A percentile compares a stretch with the other conserved stretches of the same genome.
Conservation (phyloP, 2,113 vertebrate genomes). For the Seriola rivoliana region DNA sequence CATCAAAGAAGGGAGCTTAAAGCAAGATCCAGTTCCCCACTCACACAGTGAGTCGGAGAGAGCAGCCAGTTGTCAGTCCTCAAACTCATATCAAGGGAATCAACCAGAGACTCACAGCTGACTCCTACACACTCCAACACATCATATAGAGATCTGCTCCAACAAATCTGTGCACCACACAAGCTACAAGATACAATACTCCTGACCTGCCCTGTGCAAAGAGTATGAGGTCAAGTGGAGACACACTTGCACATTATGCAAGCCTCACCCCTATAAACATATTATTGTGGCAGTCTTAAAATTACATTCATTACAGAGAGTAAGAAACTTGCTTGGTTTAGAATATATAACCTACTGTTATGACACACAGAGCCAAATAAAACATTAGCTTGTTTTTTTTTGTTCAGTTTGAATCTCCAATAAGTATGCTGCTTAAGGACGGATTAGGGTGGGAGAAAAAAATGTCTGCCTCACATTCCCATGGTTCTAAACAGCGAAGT, state of each 20-base stretch:
- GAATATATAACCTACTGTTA: too few species aligned
- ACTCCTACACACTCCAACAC: constrained; percentile 49
- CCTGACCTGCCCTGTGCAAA: not conserved
- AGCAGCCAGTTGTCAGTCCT: constrained; percentile 42
- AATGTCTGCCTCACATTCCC: constrained; percentile 77
- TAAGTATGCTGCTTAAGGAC: constrained; percentile 10
- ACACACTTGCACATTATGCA: not conserved
- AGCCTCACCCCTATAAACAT: not conserved
- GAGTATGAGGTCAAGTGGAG: not conserved
- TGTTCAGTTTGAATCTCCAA: not conserved
- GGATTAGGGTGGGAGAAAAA: constrained; percentile 69
- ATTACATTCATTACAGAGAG: not conserved
- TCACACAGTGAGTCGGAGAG: not conserved
- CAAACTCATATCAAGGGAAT: constrained; percentile 35
- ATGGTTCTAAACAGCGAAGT: constrained; percentile 34
- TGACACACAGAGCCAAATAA: not conserved
- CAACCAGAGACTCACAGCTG: constrained; percentile 63
- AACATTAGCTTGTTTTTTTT: not conserved
- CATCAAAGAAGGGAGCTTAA: not conserved
- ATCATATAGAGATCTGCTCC: constrained; percentile 12
- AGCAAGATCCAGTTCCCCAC: constrained; percentile 3
- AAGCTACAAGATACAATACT: constrained; percentile 1
- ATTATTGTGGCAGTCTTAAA: not conserved
- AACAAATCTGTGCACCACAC: constrained; percentile 43
- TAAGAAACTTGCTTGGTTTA: not conserved